Conservation (phyloP, 1,140 invertebrate genomes). For the Glossosoma conforme region DNA sequence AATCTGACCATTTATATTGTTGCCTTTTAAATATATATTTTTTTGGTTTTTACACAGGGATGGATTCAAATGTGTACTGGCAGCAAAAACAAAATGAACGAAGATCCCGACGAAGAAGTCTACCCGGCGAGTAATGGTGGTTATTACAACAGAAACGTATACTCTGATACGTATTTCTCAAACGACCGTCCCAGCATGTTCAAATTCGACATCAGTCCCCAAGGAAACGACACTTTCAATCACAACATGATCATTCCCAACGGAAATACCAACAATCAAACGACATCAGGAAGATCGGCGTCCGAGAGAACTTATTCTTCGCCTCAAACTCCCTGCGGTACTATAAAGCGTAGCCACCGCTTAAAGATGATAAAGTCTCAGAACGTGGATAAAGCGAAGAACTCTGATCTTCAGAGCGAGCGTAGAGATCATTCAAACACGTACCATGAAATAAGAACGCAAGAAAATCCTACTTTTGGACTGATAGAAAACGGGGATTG, state of each 20-base stretch:
- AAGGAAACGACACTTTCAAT: constrained; percentile 37
- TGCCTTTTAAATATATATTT: no score
- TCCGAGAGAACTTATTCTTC: constrained; percentile 30
- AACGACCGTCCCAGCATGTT: constrained; percentile 21
- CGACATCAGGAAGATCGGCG: constrained; percentile 22
- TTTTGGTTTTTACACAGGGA: constrained; percentile 38
- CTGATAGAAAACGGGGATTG: constrained; percentile 15
- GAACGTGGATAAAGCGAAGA: constrained; percentile 17
- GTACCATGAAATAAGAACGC: constrained; percentile 27
- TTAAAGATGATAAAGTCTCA: constrained; percentile 37
- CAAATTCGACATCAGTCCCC: constrained; percentile 28
- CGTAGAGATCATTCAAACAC: constrained; percentile 7
- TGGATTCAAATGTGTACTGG: constrained; percentile 46
- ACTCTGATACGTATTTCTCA: constrained; percentile 55
- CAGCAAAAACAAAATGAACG: constrained; percentile 37
- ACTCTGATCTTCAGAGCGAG: neutral
- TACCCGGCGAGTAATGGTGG: constrained; percentile 57
- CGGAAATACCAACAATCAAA: constrained; percentile 15
- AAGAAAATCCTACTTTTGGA: constrained; percentile 37
- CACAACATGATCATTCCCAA: constrained; percentile 2
- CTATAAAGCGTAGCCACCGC: constrained; percentile 37
- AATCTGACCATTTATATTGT: no score
- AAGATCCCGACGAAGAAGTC: constrained; percentile 45
- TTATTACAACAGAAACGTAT: constrained; percentile 58
- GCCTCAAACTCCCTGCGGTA: constrained; percentile 32